phyloP scores from a whole-genome alignment of 2,888 invertebrate genomes.

The Melikaiella ostensackeni region DNA sequence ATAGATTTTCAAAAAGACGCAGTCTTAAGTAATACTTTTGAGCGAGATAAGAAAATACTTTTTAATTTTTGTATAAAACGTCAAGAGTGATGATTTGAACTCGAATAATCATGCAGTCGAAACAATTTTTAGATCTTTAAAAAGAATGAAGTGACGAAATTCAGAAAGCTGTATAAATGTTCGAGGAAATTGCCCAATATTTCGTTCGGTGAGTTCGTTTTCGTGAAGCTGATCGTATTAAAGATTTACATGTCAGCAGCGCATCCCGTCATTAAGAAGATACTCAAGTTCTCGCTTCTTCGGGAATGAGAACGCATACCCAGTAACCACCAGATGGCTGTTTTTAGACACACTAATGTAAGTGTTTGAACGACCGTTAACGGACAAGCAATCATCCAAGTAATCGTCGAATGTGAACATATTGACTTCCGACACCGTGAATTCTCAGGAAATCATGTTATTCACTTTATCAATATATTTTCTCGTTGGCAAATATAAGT shows the following conservation, averaged over 20 bases:
- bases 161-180: constrained; percentile 3
- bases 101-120: background rate
- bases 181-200: constrained; percentile 17
- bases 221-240: constrained; percentile 18
- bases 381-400: constrained; percentile 32
- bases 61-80: background rate
- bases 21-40: no score
- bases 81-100: background rate
- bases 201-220: background rate
- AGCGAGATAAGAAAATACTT: background rate
- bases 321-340: constrained; percentile 26
- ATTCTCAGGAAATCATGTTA: background rate
- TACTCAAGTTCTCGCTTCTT: constrained; percentile 23
- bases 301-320: constrained; percentile 30
- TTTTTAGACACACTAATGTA: constrained; percentile 27
- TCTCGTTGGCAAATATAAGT: background rate
- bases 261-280: constrained; percentile 34
- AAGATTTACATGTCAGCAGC: constrained; percentile 31
- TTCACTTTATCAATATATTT: constrained; percentile 17
- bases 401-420: constrained; percentile 27
- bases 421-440: background rate
- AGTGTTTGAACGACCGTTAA: constrained; percentile 19
- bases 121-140: background rate
- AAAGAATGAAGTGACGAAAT: background rate
- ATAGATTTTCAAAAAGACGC: no score